These are phyloP conservation scores for Entelurus aequoreus DNA, from an alignment of 2,113 vertebrate species.

Conservation along the genomic window DNA sequence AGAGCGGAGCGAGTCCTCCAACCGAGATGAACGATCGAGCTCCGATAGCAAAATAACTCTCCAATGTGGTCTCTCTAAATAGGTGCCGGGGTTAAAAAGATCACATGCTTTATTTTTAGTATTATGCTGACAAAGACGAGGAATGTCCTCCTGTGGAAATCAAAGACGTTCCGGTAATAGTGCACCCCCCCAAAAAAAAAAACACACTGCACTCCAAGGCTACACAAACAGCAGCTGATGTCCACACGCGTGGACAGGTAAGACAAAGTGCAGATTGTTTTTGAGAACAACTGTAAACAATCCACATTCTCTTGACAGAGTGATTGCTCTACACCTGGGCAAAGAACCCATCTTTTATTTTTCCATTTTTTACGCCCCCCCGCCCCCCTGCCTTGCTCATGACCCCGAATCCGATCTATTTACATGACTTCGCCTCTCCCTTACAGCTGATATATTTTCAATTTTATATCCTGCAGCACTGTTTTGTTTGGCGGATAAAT, in stretches of 20 bases:
- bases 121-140: too few species aligned
- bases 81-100: slow-evolving; percentile 4
- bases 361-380: slow-evolving; percentile 18
- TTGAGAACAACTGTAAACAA: neutral
- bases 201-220: neutral
- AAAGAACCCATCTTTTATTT: neutral
- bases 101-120: neutral
- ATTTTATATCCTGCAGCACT: slow-evolving; percentile 48
- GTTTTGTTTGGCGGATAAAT: slow-evolving; percentile 46
- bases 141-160: neutral
- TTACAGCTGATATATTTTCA: slow-evolving; percentile 56
- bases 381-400: slow-evolving; percentile 14
- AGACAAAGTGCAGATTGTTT: neutral
- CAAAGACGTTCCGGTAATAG: neutral
- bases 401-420: slow-evolving; percentile 51
- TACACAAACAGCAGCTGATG: neutral
- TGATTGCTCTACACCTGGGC: neutral
- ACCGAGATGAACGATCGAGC: slow-evolving; percentile 38
- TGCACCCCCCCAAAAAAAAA: neutral
- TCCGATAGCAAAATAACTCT: slow-evolving; percentile 29
- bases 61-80: slow-evolving; percentile 9
- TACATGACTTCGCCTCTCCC: slow-evolving; percentile 50
- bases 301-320: neutral
- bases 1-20: slow-evolving; percentile 28
- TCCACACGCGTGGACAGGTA: neutral